These are phyloP conservation scores for Sycobia sp. DNA, from an alignment of 1,140 invertebrate genomes.

Conservation along the genomic window DNA sequence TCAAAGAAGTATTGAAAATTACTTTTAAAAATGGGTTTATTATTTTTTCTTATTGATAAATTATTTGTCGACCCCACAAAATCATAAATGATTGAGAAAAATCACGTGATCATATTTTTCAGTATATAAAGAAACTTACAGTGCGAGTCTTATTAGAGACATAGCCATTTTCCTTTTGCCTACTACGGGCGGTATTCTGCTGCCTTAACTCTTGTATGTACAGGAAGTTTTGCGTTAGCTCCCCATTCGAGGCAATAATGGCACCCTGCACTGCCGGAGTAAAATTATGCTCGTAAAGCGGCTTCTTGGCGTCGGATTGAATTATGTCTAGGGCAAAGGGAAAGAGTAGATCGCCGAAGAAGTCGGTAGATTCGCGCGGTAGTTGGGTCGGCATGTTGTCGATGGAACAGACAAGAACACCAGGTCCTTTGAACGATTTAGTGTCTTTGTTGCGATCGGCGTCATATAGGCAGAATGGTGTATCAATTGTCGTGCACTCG, in stretches of 20 bases:
- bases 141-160: constrained; percentile 1
- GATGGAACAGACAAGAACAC: constrained; percentile 97
- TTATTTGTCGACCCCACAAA: too few relatives aligned
- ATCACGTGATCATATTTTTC: too few relatives aligned
- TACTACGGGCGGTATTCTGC: constrained; percentile 50
- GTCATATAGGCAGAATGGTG: constrained; percentile 98
- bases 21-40: too few relatives aligned
- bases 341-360: constrained; percentile 91
- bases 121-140: too few relatives aligned
- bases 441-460: constrained; percentile 96
- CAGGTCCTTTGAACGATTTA: constrained; percentile 95
- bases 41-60: too few relatives aligned
- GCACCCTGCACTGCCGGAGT: constrained; percentile 80
- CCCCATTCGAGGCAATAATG: constrained; percentile 95
- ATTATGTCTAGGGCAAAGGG: constrained; percentile 92
- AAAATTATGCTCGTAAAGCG: constrained; percentile 82
- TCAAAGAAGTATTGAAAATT: too few relatives aligned
- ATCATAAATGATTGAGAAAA: too few relatives aligned
- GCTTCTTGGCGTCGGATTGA: constrained; percentile 84
- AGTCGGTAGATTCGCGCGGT: constrained; percentile 95
- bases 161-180: constrained; percentile 51
- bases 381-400: constrained; percentile 99
- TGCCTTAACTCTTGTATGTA: constrained; percentile 91
- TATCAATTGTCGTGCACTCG: constrained; percentile 99
- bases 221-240: constrained; percentile 88